phyloP scores from a whole-genome alignment of 2,113 vertebrate genomes.

The Balaeniceps rex region DNA sequence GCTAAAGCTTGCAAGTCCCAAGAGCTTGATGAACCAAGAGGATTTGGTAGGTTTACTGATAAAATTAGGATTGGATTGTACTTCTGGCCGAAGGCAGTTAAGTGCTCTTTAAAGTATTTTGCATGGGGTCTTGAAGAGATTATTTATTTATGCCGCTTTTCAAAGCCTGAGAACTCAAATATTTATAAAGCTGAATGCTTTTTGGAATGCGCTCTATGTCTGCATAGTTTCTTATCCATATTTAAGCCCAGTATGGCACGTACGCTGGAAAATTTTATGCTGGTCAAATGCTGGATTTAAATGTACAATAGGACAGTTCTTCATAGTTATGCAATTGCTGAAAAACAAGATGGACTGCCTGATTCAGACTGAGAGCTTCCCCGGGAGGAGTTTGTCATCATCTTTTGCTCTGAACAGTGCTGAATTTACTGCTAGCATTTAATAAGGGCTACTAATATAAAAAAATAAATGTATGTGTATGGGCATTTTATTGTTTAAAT shows the following conservation, averaged over 20 bases:
- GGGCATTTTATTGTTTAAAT: background rate
- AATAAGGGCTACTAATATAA: background rate
- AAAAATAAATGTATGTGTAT: background rate
- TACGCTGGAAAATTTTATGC: constrained; percentile 42
- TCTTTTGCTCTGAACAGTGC: background rate
- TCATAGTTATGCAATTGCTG: background rate
- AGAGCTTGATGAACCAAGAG: background rate
- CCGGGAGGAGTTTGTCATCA: background rate
- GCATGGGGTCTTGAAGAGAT: background rate
- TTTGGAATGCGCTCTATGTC: constrained; percentile 34
- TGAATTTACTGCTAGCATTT: background rate
- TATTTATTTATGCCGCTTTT: constrained; percentile 37
- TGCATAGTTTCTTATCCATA: constrained; percentile 48
- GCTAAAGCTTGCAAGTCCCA: background rate
- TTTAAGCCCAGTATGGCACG: constrained; percentile 27
- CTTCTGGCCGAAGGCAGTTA: background rate
- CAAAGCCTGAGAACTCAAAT: constrained; percentile 17
- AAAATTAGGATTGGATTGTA: background rate
- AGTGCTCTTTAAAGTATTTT: constrained; percentile 35
- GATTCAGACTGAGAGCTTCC: background rate
- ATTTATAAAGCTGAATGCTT: constrained; percentile 48
- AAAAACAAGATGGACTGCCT: background rate
- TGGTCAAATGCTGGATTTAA: constrained; percentile 1
- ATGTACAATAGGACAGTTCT: background rate
- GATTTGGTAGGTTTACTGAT: background rate